Evolutionary conservation across 2,113 vertebrate species (phyloP).

Genomic region (Bungarus multicinctus): DNA sequence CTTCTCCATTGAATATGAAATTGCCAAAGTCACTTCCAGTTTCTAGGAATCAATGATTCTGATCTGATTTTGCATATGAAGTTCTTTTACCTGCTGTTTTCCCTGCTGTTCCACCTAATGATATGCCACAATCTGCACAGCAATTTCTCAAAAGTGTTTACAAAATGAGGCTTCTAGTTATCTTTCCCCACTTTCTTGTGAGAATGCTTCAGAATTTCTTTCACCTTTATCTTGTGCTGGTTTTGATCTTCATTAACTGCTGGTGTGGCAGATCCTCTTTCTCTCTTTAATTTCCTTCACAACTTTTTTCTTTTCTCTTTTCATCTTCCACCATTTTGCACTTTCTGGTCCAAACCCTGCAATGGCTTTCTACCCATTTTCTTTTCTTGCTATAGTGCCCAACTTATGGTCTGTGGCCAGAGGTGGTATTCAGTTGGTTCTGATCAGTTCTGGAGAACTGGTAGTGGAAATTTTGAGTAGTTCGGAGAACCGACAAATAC

Average conservation of each 20-base stretch:
- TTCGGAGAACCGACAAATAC: no score
- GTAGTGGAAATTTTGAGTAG: no score
- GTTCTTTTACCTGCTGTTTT: not conserved
- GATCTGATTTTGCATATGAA: not conserved
- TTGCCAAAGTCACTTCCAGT: not conserved
- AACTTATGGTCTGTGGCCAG: no score
- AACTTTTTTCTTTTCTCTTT: not conserved
- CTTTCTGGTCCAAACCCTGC: not conserved
- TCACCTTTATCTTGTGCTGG: not conserved
- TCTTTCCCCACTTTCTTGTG: not conserved
- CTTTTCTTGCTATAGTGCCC: not conserved
- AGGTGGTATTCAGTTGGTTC: no score
- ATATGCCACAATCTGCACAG: not conserved
- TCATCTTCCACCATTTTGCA: not conserved
- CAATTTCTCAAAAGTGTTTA: not conserved
- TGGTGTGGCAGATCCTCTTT: not conserved
- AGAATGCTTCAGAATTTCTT: not conserved
- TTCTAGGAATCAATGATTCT: not conserved
- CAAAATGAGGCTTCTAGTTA: not conserved
- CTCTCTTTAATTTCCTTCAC: not conserved
- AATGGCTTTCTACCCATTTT: not conserved
- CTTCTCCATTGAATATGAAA: not conserved
- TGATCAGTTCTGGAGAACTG: no score
- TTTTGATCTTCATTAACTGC: not conserved
- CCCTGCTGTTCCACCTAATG: not conserved